These are phyloP conservation scores for Eupithecia abbreviata DNA, from an alignment of 2,888 invertebrate genomes.

Conservation along the genomic window DNA sequence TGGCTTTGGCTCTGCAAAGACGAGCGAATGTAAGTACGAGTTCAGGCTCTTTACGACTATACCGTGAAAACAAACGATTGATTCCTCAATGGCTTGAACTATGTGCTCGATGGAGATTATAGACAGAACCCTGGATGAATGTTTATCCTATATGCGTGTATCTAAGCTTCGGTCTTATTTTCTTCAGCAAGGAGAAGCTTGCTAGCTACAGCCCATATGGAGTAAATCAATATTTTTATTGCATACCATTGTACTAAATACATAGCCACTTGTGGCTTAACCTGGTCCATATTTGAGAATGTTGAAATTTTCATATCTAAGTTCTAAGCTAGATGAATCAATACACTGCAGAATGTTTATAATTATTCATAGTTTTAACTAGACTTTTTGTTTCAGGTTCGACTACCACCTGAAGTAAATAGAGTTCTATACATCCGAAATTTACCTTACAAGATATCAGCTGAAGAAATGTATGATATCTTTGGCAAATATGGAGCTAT, in stretches of 20 bases:
- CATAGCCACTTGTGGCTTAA: no score
- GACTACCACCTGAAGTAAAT: slow-evolving; percentile 99
- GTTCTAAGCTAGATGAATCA: no score
- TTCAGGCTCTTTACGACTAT: neutral
- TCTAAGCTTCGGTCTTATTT: neutral
- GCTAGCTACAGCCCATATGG: neutral
- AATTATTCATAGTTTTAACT: neutral
- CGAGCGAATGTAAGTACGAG: slow-evolving; percentile 87
- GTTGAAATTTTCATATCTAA: no score
- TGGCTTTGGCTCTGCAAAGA: slow-evolving; percentile 90
- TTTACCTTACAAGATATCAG: slow-evolving; percentile 99
- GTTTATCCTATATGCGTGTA: neutral
- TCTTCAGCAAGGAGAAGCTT: neutral
- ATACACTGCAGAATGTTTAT: neutral
- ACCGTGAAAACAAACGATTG: neutral
- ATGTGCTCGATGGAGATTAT: neutral
- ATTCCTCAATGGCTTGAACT: neutral
- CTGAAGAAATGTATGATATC: slow-evolving; percentile 99
- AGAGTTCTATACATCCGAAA: slow-evolving; percentile 98
- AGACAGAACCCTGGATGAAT: neutral
- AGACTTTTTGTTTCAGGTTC: slow-evolving; percentile 86
- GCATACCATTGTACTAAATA: no score
- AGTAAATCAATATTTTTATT: neutral
- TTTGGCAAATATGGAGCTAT: slow-evolving; percentile 99
- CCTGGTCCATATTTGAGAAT: no score